phyloP scores from a whole-genome alignment of 1,140 invertebrate species.

The Onthophagus taurus region DNA sequence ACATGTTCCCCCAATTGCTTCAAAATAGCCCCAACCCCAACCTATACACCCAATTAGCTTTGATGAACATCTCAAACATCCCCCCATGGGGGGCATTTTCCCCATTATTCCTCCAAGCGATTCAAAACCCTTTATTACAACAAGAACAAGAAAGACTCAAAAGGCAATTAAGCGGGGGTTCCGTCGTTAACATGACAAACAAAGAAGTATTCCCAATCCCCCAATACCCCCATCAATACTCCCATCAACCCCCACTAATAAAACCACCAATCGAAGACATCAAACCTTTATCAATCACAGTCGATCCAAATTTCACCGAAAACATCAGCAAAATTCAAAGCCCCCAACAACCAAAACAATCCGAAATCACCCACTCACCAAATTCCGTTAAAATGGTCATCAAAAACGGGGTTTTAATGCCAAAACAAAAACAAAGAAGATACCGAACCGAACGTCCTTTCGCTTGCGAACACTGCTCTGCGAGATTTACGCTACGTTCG shows the following conservation, averaged over 20 bases:
- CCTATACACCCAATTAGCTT: conserved; percentile 51
- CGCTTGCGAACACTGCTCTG: conserved; percentile 78
- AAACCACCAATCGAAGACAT: conserved; percentile 21
- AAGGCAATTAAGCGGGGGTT: conserved; percentile 57
- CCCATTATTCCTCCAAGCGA: conserved; percentile 40
- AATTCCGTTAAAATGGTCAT: conserved; percentile 81
- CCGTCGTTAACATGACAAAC: conserved; percentile 45
- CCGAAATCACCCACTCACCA: conserved; percentile 35
- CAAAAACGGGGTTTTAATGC: conserved; percentile 79
- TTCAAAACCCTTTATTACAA: conserved; percentile 42
- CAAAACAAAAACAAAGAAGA: conserved; percentile 80
- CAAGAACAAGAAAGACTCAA: conserved; percentile 52
- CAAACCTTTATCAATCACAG: conserved; percentile 27
- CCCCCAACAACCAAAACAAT: conserved; percentile 16
- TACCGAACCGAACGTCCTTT: conserved; percentile 88
- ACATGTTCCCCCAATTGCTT: conserved; percentile 44
- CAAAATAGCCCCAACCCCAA: no score
- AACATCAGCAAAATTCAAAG: conserved; percentile 30
- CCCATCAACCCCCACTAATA: background rate
- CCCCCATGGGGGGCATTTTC: conserved; percentile 38
- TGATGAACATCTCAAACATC: conserved; percentile 47
- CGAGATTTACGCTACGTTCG: conserved; percentile 78
- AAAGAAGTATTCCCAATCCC: conserved; percentile 15
- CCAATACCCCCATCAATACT: no score
- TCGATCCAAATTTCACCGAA: conserved; percentile 22